These are phyloP conservation scores for Anguilla obscura DNA, from an alignment of 2,797 vertebrate species.

Conservation along the genomic window DNA sequence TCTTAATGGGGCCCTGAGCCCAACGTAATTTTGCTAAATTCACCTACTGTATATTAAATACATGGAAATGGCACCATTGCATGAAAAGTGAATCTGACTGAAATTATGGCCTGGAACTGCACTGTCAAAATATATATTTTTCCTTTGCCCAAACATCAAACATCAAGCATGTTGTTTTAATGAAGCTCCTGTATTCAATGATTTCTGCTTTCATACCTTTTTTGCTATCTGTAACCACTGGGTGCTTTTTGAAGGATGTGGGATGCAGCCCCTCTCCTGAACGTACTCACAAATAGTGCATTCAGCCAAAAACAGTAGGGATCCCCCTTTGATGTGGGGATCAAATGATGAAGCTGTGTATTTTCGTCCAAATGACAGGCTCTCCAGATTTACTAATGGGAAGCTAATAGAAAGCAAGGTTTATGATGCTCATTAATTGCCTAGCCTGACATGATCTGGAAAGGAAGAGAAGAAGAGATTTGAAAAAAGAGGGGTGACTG, in stretches of 20 bases:
- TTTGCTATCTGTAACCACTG: conserved; percentile 69
- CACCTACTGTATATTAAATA: conserved; percentile 45
- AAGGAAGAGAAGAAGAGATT: conserved; percentile 63
- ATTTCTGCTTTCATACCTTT: conserved; percentile 67
- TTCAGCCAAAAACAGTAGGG: conserved; percentile 92
- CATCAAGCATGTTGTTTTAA: conserved; percentile 45
- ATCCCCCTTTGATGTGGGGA: conserved; percentile 94
- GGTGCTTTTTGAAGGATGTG: conserved; percentile 77
- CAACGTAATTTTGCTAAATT: conserved; percentile 40
- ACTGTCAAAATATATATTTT: conserved; percentile 41
- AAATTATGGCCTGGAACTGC: neutral
- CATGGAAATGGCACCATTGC: conserved; percentile 25
- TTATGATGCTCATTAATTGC: conserved; percentile 98
- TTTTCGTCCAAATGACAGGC: conserved; percentile 96
- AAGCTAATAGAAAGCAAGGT: conserved; percentile 94
- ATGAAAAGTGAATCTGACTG: neutral
- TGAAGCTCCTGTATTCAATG: conserved; percentile 65
- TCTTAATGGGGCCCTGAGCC: conserved; percentile 50
- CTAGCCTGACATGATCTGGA: conserved; percentile 86
- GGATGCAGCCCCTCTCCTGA: conserved; percentile 80
- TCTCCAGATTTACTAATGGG: conserved; percentile 94
- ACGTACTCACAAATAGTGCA: conserved; percentile 93
- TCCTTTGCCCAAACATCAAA: conserved; percentile 34
- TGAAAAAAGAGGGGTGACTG: conserved; percentile 8
- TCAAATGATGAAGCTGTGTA: conserved; percentile 93